Evolutionary conservation across 2,113 vertebrate genomes (phyloP).

Genomic region (Sitta europaea): DNA sequence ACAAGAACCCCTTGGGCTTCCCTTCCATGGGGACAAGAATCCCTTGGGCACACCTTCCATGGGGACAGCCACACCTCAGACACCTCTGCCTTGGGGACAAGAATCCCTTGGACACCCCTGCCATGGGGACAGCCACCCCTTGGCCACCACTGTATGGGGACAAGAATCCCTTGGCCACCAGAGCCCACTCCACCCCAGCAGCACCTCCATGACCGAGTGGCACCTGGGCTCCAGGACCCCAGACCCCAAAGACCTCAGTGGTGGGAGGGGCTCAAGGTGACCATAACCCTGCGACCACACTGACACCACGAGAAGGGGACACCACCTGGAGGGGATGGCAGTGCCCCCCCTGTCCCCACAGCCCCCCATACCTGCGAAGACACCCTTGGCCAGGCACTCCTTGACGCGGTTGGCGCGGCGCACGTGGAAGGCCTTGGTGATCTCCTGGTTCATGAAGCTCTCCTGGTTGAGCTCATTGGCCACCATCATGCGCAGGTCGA

Average conservation of each 20-base stretch:
- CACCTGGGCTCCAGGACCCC: not conserved
- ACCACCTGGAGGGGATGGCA: fast-evolving
- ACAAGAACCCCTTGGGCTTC: too few species aligned
- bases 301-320: fast-evolving
- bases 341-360: not conserved
- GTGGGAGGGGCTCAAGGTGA: fast-evolving
- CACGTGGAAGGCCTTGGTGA: slow-evolving; percentile 91
- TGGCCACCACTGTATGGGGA: not conserved
- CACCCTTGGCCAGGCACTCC: slow-evolving; percentile 85
- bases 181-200: not conserved
- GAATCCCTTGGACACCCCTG: not conserved
- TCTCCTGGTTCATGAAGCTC: slow-evolving; percentile 95
- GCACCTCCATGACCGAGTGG: not conserved
- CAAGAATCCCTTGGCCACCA: not conserved
- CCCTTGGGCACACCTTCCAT: not conserved
- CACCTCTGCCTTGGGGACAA: not conserved
- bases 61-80: not conserved
- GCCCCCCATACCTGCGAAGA: slow-evolving; percentile 77
- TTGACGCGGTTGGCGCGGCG: slow-evolving; percentile 90
- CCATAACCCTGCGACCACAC: fast-evolving
- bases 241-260: fast-evolving
- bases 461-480: slow-evolving; percentile 92
- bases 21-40: not conserved
- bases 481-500: slow-evolving; percentile 99
- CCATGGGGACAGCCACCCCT: not conserved